Percentiles rank a stretch among this genome's conserved stretches.
These are phyloP conservation scores for Gymnothorax reevesii DNA, from an alignment of 2,797 vertebrate genomes.

Conservation along the genomic window DNA sequence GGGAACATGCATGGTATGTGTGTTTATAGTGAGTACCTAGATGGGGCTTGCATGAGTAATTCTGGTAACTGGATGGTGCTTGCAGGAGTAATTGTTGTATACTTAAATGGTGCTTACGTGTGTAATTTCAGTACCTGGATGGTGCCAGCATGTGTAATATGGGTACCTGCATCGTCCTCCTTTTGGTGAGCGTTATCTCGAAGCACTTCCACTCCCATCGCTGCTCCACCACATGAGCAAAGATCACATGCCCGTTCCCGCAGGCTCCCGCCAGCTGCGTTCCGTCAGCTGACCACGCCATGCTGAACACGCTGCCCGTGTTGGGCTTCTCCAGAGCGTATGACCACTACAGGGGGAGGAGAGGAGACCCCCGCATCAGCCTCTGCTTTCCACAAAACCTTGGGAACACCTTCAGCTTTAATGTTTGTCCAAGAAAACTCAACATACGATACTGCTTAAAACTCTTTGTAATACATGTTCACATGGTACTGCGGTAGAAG, in stretches of 20 bases:
- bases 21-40: not conserved
- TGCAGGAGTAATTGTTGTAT: not conserved
- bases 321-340: slow-evolving; percentile 93
- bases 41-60: slow-evolving; percentile 5
- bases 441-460: too few species aligned
- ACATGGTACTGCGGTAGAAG: too few species aligned
- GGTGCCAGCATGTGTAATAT: not conserved
- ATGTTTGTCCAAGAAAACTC: too few species aligned
- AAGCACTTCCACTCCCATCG: slow-evolving; percentile 96
- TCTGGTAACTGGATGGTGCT: not conserved
- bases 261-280: slow-evolving; percentile 93
- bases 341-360: slow-evolving; percentile 80
- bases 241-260: slow-evolving; percentile 92
- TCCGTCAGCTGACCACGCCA: slow-evolving; percentile 92
- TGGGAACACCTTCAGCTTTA: not conserved
- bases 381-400: not conserved
- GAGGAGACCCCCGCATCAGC: not conserved
- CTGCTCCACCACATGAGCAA: slow-evolving; percentile 93
- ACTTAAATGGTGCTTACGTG: not conserved
- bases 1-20: not conserved
- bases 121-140: not conserved
- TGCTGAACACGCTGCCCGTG: slow-evolving; percentile 88
- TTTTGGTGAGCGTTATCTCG: slow-evolving; percentile 86
- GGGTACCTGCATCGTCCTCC: slow-evolving; percentile 92
- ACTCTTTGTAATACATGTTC: too few species aligned